A percentile compares a stretch with the other conserved stretches of the same genome.
Conservation (phyloP, 2,888 invertebrate species). For the Hedya salicella region DNA sequence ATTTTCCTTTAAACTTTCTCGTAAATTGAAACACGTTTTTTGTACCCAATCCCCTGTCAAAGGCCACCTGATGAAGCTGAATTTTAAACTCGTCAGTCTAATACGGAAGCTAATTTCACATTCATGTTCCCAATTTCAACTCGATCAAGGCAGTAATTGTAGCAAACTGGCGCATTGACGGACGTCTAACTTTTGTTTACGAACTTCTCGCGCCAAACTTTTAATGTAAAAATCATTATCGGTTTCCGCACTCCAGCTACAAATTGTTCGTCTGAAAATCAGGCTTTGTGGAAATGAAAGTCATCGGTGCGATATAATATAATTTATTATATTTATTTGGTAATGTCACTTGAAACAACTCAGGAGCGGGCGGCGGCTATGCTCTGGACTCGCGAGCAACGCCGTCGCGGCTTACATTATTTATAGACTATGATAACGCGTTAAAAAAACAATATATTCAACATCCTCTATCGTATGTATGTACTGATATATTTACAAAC, state of each 20-base stretch:
- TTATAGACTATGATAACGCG: constrained; percentile 74
- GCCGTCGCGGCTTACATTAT: constrained; percentile 64
- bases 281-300: constrained; percentile 59
- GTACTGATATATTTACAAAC: constrained; percentile 74
- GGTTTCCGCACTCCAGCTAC: constrained; percentile 15
- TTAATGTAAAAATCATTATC: constrained; percentile 35
- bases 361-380: constrained; percentile 71
- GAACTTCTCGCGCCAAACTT: constrained; percentile 37
- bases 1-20: constrained; percentile 6
- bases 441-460: constrained; percentile 79
- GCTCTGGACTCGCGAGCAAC: constrained; percentile 74
- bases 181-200: constrained; percentile 37
- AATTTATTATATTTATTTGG: constrained; percentile 81
- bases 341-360: constrained; percentile 83
- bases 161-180: constrained; percentile 35
- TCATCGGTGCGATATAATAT: constrained; percentile 73
- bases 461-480: constrained; percentile 71
- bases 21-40: constrained; percentile 11
- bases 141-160: constrained; percentile 41
- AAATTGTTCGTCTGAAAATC: constrained; percentile 13
- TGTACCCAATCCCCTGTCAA: not conserved
- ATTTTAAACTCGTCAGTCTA: constrained; percentile 34
- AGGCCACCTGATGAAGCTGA: not conserved
- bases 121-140: constrained; percentile 38
- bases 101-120: constrained; percentile 33